Base-by-base conservation (phyloP, 2,888 invertebrate genomes). In the Aphodius sticticus region DNA sequence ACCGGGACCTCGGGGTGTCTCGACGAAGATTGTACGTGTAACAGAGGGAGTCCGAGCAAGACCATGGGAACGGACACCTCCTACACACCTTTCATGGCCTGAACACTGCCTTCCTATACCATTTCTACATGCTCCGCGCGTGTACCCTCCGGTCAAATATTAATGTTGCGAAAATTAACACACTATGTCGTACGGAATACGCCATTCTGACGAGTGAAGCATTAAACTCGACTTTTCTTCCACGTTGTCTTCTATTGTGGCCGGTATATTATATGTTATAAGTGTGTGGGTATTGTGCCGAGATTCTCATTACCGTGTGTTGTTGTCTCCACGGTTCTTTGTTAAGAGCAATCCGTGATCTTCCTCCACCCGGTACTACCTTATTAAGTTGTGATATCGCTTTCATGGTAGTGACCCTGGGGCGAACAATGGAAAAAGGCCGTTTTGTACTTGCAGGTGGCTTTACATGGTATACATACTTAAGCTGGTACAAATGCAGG, bases 1-100 rank as follows among this genome's bases (percentile, higher is more conserved):
- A 79, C 77, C 76, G 37, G 76, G 79, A 74, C 78, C 81, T 78
- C 78, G 78, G 79, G 81, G 81, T 78, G 78, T 78, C 81, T 75
- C 79, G 77, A 79, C 81, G 75, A 37, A 76, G 69, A 77, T 74
- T 79, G 75, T 79, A 72, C 81, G 37, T 53, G 78, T 36, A 70
- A 70, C 69, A 53, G 78, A 78, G 72, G 71, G 72, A 72, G 71
- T 37, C 78, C 78, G 38, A 16, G 70, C 78, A 14, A 12, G 70
- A 16, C 53, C 78, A 78, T 78, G 78, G 72, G 78, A 78, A 78
- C 71, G 14, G 69, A 69, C 76, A 69, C 26, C 16, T 26, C 37
- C 36, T 71, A 71, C 16, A 74, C 15, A 74, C 35, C 37, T 26
- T 16, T 16, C 16, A 70, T 26, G 70, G 53, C 7, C 7, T 5